Conservation (phyloP, 2,113 vertebrate species). For the Dipodomys merriami region DNA sequence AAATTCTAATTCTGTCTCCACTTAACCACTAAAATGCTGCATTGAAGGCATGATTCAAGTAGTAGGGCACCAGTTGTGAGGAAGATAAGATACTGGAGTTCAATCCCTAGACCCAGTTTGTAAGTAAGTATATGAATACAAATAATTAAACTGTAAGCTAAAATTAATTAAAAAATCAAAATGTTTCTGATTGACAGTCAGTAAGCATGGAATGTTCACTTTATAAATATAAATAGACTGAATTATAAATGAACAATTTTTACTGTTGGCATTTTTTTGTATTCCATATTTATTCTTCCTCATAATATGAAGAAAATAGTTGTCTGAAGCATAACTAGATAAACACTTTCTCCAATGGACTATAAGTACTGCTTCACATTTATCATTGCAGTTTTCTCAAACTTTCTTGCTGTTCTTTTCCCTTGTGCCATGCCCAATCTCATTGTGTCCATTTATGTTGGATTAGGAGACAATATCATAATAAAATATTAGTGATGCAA, state of each 20-base stretch:
- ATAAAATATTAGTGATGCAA: slow-evolving; percentile 52
- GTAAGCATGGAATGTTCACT: not conserved
- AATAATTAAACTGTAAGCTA: not conserved
- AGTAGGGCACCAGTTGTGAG: too few relatives aligned
- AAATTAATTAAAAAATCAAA: not conserved
- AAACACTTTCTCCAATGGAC: not conserved
- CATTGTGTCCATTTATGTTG: slow-evolving; percentile 48
- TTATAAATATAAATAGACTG: not conserved
- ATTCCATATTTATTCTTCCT: not conserved
- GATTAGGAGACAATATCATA: slow-evolving; percentile 32
- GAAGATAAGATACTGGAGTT: too few relatives aligned
- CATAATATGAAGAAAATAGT: not conserved
- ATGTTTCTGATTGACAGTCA: not conserved
- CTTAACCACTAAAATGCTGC: too few relatives aligned
- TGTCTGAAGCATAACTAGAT: slow-evolving; percentile 40
- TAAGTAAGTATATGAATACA: too few relatives aligned
- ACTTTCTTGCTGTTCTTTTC: not conserved
- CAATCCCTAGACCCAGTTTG: too few relatives aligned
- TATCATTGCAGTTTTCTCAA: slow-evolving; percentile 13
- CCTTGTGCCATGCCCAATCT: slow-evolving; percentile 30
- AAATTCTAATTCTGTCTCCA: too few relatives aligned
- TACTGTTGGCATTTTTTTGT: not conserved
- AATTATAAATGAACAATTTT: not conserved
- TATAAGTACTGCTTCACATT: slow-evolving; percentile 26
- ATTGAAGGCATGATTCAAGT: too few relatives aligned